Evolutionary conservation across 2,888 invertebrate species (phyloP), one percentile per base, ranked within the genome.

Genomic region (Sialis fuliginosa): DNA sequence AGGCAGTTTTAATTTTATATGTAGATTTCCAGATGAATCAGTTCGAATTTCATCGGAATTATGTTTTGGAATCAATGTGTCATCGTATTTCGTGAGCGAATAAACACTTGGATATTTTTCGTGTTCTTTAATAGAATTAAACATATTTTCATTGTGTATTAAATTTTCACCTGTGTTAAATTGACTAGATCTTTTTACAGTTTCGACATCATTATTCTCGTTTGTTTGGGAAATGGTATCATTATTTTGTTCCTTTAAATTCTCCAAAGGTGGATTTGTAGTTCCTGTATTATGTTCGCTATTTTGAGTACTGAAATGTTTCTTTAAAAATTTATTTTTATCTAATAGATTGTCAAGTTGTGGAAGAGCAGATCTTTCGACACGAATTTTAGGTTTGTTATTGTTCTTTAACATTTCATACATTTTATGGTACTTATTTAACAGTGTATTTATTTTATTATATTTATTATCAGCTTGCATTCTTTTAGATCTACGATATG

Each of bases 291-390:
- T 22, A n/a, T n/a, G n/a, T n/a, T n/a, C n/a, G n/a, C n/a, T n/a
- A 10, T 30, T 22, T 42, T 10, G 32, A 30, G 33, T 34, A 9
- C 35, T 32, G 9, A 34, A 44, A 13, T 44, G 44, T 9, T 44
- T 12, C 35, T 44, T 44, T 13, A 44, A 44, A 44, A 44, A 44
- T 44, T 13, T 31, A 30, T 44, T 44, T 44, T 44, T 44, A 22
- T 44, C 22, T 10, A 44, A 22, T 34, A 44, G 35, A 34, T 13
- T 44, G n/a, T 6, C 34, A 22, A 44, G n/a, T 34, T 44, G 35
- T n/a, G 44, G 34, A 35, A 33, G 31, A 30, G 34, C 31, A n/a
- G 44, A 44, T 13, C 44, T 44, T 44, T 44, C 42, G 8, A 42
- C 42, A 7, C 42, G 22, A 22, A 22, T 22, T 22, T 22, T 22